phyloP scores from a whole-genome alignment of 2,888 invertebrate species.

The Petrophora chlorosata region DNA sequence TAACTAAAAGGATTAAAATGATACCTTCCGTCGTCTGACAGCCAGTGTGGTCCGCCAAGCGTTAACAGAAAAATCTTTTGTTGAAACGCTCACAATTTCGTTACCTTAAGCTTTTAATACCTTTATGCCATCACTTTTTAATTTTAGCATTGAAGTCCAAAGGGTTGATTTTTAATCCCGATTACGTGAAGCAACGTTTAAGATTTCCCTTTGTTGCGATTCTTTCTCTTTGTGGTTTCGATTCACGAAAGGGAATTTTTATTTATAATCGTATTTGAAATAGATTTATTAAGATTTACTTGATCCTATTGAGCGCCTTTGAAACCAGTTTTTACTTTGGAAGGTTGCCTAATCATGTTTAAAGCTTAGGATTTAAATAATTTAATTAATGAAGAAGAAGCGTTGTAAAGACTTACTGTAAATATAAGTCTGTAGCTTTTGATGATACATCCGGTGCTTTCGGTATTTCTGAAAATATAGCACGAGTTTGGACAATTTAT shows the following conservation, averaged over 20 bases:
- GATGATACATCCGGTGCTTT: too few species aligned
- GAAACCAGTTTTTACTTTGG: constrained; percentile 14
- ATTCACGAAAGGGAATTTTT: constrained; percentile 49
- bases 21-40: constrained; percentile 81
- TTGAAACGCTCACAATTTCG: constrained; percentile 65
- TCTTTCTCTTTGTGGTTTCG: constrained; percentile 62
- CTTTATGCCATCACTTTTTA: constrained; percentile 81
- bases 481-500: too few species aligned
- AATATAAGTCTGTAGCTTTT: too few species aligned
- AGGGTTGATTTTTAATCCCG: constrained; percentile 78
- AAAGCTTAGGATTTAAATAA: constrained; percentile 12
- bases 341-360: constrained; percentile 22
- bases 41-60: constrained; percentile 79
- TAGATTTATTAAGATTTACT: constrained; percentile 34
- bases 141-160: constrained; percentile 71
- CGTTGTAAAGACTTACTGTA: not conserved
- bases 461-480: too few species aligned
- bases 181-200: constrained; percentile 67
- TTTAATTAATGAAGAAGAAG: constrained; percentile 12
- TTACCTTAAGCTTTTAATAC: constrained; percentile 82
- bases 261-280: constrained; percentile 45
- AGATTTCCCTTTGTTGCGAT: constrained; percentile 60
- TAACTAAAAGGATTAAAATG: constrained; percentile 84
- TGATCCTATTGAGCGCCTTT: constrained; percentile 18
- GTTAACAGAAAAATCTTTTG: constrained; percentile 78